Conservation (phyloP, 2,113 vertebrate genomes). For the Embiotoca jacksoni region DNA sequence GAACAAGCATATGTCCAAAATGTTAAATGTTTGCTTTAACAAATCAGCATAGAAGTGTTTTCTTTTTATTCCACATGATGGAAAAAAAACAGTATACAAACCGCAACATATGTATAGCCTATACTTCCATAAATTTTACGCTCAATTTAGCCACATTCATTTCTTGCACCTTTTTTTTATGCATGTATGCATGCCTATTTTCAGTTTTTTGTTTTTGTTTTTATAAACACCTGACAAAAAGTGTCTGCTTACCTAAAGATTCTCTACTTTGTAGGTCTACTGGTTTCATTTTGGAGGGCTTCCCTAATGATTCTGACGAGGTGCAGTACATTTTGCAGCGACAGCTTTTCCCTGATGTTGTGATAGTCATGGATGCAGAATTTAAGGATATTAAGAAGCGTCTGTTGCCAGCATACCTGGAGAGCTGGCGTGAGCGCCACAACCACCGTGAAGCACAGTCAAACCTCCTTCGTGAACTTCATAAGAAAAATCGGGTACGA, state of each 20-base stretch:
- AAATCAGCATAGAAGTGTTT: no score
- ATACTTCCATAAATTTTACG: no score
- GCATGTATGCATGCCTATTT: no score
- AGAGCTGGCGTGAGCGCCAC: slow-evolving; percentile 85
- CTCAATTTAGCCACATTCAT: no score
- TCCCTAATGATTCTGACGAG: slow-evolving; percentile 87
- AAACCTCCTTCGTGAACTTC: slow-evolving; percentile 83
- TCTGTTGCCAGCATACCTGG: slow-evolving; percentile 84
- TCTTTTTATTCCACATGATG: no score
- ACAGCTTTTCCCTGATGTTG: slow-evolving; percentile 90
- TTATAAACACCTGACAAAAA: neutral
- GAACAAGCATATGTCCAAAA: no score
- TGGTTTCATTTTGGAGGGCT: slow-evolving; percentile 95
- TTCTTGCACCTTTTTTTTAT: no score
- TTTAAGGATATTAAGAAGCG: slow-evolving; percentile 84
- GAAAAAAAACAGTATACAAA: no score
- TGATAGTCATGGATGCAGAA: slow-evolving; percentile 84
- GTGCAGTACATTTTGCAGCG: slow-evolving; percentile 84
- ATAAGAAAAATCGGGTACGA: slow-evolving; percentile 85
- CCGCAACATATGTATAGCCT: no score
- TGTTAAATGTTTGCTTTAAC: no score
- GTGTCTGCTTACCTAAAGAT: neutral
- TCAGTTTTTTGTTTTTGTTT: no score
- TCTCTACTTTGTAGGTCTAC: slow-evolving; percentile 84
- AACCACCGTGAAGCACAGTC: slow-evolving; percentile 75